phyloP scores from a whole-genome alignment of 2,113 vertebrate genomes.

The Corythornis vintsioides region DNA sequence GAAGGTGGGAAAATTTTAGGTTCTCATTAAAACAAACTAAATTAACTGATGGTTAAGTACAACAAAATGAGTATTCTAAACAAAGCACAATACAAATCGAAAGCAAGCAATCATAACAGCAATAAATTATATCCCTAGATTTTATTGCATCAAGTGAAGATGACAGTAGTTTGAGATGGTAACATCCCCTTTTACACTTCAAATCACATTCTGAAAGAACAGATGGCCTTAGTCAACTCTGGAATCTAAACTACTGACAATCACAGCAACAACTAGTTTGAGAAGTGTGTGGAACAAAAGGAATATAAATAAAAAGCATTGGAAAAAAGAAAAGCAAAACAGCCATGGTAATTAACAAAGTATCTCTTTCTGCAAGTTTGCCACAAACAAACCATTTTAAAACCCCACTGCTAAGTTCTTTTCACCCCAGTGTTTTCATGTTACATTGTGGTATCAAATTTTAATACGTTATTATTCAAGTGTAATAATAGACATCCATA shows the following conservation, averaged over 20 bases:
- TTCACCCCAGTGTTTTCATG: not conserved
- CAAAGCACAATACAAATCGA: conserved; percentile 20
- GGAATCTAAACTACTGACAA: not conserved
- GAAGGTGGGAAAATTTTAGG: conserved; percentile 30
- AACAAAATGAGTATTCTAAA: conserved; percentile 1
- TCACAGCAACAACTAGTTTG: not conserved
- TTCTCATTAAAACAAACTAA: conserved; percentile 16
- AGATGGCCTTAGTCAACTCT: not conserved
- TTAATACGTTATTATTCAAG: not conserved
- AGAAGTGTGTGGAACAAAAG: not conserved
- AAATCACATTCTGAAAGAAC: not conserved
- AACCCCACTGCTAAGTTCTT: not conserved
- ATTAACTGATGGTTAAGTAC: not conserved
- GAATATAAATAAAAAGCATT: not conserved
- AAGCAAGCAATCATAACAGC: conserved; percentile 4
- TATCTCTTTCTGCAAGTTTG: not conserved
- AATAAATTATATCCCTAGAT: not conserved
- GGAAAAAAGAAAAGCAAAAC: not conserved
- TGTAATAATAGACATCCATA: not conserved
- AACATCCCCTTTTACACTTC: not conserved
- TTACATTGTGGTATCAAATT: not conserved
- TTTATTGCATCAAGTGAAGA: not conserved
- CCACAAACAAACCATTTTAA: not conserved
- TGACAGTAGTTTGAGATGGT: not conserved
- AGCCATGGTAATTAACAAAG: not conserved